Conservation (phyloP, 2,797 vertebrate species). For the Antennarius maculatus region DNA sequence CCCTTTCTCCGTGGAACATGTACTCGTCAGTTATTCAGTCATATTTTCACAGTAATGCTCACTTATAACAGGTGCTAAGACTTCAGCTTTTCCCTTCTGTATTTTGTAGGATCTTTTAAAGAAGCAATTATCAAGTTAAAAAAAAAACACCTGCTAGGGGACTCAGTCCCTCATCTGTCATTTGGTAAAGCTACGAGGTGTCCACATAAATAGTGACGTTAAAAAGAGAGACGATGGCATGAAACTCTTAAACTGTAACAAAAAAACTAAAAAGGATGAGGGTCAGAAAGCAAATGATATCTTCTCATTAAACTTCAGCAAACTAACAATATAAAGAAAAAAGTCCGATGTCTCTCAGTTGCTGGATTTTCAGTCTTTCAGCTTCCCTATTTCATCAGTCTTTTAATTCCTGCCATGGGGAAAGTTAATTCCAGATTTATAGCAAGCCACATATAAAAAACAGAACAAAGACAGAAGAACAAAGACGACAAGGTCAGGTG, state of each 20-base stretch:
- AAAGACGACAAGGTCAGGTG: conserved; percentile 36
- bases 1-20: background rate
- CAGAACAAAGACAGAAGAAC: conserved; percentile 22
- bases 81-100: conserved; percentile 2
- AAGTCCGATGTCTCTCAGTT: background rate
- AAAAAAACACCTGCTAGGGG: conserved; percentile 8
- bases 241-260: background rate
- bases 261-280: background rate
- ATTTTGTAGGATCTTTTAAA: conserved; percentile 21
- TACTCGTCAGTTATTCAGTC: conserved; percentile 20
- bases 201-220: conserved; percentile 12
- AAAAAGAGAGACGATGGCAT: conserved; percentile 24
- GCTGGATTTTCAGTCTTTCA: conserved; percentile 5
- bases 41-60: conserved; percentile 16
- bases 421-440: conserved; percentile 39
- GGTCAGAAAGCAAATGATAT: background rate
- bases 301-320: background rate
- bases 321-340: background rate
- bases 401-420: conserved; percentile 33
- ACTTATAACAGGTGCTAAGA: conserved; percentile 15
- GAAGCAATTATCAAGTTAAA: conserved; percentile 36
- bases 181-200: conserved; percentile 12
- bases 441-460: conserved; percentile 34
- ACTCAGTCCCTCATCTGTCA: background rate
- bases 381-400: conserved; percentile 26